These are phyloP conservation scores for Pogonomyrmex californicus DNA, from an alignment of 1,140 invertebrate species.

Conservation along the genomic window DNA sequence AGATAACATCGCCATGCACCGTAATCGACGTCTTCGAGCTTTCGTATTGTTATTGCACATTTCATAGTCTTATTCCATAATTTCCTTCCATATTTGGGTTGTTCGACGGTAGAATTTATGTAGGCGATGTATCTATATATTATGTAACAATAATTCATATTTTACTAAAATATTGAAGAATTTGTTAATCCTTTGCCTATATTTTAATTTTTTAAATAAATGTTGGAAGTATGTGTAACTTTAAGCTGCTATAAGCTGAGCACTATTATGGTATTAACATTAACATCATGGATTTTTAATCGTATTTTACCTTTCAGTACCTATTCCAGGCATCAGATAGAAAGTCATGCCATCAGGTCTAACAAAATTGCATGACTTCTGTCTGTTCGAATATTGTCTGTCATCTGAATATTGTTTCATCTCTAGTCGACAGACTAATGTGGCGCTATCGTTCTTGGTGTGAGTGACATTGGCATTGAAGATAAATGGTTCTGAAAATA, in stretches of 20 bases:
- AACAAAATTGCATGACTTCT: conserved; percentile 53
- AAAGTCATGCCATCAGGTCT: conserved; percentile 52
- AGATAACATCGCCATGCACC: conserved; percentile 80
- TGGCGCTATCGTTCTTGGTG: conserved; percentile 26
- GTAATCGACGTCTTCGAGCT: conserved; percentile 76
- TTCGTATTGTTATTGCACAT: conserved; percentile 80
- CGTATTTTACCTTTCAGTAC: conserved; percentile 53
- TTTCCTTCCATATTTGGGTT: too few relatives aligned
- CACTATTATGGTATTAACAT: not conserved
- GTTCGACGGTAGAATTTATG: not conserved
- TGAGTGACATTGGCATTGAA: conserved; percentile 27
- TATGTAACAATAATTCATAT: not conserved
- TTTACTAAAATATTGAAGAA: not conserved
- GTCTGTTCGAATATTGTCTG: not conserved
- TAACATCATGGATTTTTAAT: not conserved
- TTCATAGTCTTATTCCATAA: conserved; percentile 6
- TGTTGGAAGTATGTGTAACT: not conserved
- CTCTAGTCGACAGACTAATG: conserved; percentile 57
- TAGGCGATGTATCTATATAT: conserved; percentile 2
- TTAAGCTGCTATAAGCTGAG: not conserved
- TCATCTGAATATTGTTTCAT: too few relatives aligned
- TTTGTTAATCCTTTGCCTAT: not conserved
- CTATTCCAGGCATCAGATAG: conserved; percentile 39
- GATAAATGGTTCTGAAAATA: conserved; percentile 52
- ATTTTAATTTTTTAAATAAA: not conserved